These are phyloP conservation scores for Indicator maculatus DNA, from an alignment of 2,113 vertebrate genomes.

Conservation along the genomic window DNA sequence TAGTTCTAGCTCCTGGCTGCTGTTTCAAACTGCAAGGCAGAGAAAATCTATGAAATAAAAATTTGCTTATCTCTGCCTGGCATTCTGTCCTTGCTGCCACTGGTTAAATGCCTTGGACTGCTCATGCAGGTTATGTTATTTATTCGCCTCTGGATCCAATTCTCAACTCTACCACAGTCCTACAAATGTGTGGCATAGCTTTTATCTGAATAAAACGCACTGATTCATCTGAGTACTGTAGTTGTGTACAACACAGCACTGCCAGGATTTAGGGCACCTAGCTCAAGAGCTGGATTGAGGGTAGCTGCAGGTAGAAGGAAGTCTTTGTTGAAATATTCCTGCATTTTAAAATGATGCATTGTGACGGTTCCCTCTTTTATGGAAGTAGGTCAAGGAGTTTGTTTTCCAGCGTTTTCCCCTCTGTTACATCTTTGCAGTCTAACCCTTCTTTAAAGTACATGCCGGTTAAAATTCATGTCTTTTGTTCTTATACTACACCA, in stretches of 20 bases:
- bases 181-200: not conserved
- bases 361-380: not conserved
- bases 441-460: not conserved
- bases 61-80: not conserved
- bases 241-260: not conserved
- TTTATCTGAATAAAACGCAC: not conserved
- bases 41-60: not conserved
- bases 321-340: not conserved
- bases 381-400: conserved; percentile 5
- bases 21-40: not conserved
- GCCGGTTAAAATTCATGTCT: not conserved
- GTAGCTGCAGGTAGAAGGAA: not conserved
- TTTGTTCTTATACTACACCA: not conserved
- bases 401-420: not conserved
- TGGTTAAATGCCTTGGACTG: rapidly evolving
- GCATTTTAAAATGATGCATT: not conserved
- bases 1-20: not conserved
- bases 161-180: not conserved
- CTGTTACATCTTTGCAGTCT: not conserved
- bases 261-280: not conserved
- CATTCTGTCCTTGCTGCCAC: not conserved
- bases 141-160: not conserved
- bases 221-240: not conserved
- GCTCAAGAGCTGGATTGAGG: not conserved
- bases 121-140: not conserved